phyloP scores from a whole-genome alignment of 2,113 vertebrate species.

The Hemichromis elongatus region DNA sequence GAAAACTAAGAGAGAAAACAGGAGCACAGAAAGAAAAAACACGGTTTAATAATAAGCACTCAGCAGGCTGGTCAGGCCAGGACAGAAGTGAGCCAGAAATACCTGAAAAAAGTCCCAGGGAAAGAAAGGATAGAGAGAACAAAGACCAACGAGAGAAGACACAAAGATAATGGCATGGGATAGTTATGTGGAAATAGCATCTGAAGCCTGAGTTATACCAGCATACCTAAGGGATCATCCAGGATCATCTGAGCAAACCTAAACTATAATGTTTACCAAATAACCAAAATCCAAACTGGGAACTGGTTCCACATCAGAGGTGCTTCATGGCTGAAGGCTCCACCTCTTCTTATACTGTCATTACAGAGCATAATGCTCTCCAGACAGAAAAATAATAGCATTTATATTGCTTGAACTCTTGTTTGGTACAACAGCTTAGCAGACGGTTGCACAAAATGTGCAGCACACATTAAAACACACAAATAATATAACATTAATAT shows the following conservation, averaged over 20 bases:
- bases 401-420: not conserved
- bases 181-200: not conserved
- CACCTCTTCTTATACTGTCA: not conserved
- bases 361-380: conserved; percentile 7
- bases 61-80: not conserved
- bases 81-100: not conserved
- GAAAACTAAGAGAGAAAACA: no score
- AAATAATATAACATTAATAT: not conserved
- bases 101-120: not conserved
- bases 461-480: not conserved
- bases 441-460: not conserved
- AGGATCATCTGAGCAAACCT: not conserved
- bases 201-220: not conserved
- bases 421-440: not conserved
- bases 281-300: not conserved
- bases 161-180: not conserved
- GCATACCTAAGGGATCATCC: not conserved
- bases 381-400: conserved; percentile 30
- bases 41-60: not conserved
- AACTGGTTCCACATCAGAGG: not conserved
- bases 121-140: not conserved
- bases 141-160: not conserved
- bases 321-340: not conserved
- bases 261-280: not conserved
- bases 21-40: not conserved